A percentile compares a stretch with the other conserved stretches of the same genome.
These are phyloP conservation scores for Mythimna vitellina DNA, from an alignment of 2,888 invertebrate species.

Conservation along the genomic window DNA sequence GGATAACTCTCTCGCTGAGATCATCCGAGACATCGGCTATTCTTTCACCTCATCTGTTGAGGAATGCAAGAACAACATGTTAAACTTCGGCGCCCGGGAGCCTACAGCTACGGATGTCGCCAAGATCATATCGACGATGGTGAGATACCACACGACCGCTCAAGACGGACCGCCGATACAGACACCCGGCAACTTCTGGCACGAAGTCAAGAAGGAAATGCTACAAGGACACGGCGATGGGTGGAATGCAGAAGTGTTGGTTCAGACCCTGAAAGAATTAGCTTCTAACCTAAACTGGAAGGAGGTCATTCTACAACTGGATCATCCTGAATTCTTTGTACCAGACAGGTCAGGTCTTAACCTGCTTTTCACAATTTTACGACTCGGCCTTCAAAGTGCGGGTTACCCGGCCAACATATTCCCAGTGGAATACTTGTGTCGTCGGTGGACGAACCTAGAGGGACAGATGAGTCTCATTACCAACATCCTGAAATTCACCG, in stretches of 20 bases:
- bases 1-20: conserved; percentile 95
- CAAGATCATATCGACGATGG: conserved; percentile 96
- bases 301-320: conserved; percentile 97
- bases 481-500: conserved; percentile 96
- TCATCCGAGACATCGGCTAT: conserved; percentile 98
- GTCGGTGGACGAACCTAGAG: conserved; percentile 98
- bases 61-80: conserved; percentile 96
- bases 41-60: conserved; percentile 96
- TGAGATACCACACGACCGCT: conserved; percentile 93
- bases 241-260: conserved; percentile 98
- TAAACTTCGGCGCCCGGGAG: conserved; percentile 95
- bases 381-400: conserved; percentile 94
- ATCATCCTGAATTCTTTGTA: conserved; percentile 96
- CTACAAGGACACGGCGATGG: conserved; percentile 89
- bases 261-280: conserved; percentile 97
- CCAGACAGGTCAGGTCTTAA: conserved; percentile 96
- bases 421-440: conserved; percentile 97
- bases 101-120: conserved; percentile 96
- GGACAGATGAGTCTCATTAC: conserved; percentile 97
- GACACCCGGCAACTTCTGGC: conserved; percentile 93
- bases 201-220: conserved; percentile 90
- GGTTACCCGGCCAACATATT: conserved; percentile 93
- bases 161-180: conserved; percentile 93
- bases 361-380: conserved; percentile 95
- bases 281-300: conserved; percentile 97